Conservation (phyloP, 2,888 invertebrate species). For the Cosmia pyralina region DNA sequence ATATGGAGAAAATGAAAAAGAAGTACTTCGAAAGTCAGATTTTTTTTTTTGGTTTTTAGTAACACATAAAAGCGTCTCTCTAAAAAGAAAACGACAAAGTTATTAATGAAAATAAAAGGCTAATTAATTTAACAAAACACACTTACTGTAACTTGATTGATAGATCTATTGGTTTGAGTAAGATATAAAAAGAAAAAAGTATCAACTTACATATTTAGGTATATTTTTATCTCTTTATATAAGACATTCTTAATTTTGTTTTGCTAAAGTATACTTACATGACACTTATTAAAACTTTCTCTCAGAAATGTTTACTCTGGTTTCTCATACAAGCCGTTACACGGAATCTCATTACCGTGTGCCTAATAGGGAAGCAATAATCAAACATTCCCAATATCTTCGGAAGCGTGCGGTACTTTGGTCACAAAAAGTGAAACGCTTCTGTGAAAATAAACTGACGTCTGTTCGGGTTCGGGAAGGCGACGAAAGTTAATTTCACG, state of each 20-base stretch:
- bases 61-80: background rate
- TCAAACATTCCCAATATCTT: constrained; percentile 76
- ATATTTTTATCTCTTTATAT: background rate
- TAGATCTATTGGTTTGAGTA: constrained; percentile 7
- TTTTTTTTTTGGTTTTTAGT: background rate
- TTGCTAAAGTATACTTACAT: background rate
- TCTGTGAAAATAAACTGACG: constrained; percentile 83
- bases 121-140: constrained; percentile 12
- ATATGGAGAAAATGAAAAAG: background rate
- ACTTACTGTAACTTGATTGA: constrained; percentile 13
- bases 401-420: constrained; percentile 52
- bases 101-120: constrained; percentile 12
- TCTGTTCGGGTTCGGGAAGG: constrained; percentile 80
- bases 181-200: constrained; percentile 25
- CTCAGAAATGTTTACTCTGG: constrained; percentile 5
- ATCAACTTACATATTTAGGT: background rate
- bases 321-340: constrained; percentile 11
- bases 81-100: background rate
- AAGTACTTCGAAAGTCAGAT: background rate
- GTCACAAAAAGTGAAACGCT: constrained; percentile 76
- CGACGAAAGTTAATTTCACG: constrained; percentile 89
- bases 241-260: background rate
- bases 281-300: constrained; percentile 18
- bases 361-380: constrained; percentile 66
- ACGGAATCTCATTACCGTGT: constrained; percentile 53